Base-by-base conservation (phyloP, 2,797 vertebrate genomes). In the Chloroceryle amazona region DNA sequence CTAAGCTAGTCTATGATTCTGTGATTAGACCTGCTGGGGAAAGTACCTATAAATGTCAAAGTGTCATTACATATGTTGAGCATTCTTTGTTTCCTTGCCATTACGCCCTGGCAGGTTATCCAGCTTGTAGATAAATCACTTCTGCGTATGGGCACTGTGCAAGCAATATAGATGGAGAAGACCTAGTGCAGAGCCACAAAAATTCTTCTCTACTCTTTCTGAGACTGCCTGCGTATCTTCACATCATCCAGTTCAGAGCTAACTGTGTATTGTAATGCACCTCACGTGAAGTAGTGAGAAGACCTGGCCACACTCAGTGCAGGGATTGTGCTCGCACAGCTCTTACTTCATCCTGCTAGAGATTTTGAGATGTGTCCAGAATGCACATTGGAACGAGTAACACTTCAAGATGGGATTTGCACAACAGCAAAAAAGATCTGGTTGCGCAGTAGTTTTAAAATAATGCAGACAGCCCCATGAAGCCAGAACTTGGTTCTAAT, bases 1-100 rank as follows among this genome's bases (percentile, higher is more conserved):
- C 46, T 47, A 47, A 47, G 21, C 46, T 6, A 23, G 23, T 47
- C 21, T 47, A 12, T 47, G 46, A 47, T 47, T 47, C 46, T 46
- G 21, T 46, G 46, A 46, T 46, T 75, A 41, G 29, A 66, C 29
- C 16, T 62, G 23, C 60, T 44, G n/a, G 16, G 14, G 7, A 60
- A 81, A 61, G 26, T 15, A 23, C 18, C 29, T 65, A 0, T 18
- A 80, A 51, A 52, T 18, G 5, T 31, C 1, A 1, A 19, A 10
- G 23, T 31, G 23, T 21, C 1, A 1, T 29, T 80, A 49, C 0
- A 0, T 17, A 44, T 25, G 20, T 33, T 25, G 67, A 57, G 11
- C 1, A 1, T n/a, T 86, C 60, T 55, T 71, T 89, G 13, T 72
- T 62, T 60, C 63, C 42, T 76, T 80, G 67, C 19, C 8, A 5